Evolutionary conservation across 2,113 vertebrate genomes (phyloP), one percentile per base, ranked within the genome.

Genomic region (Choloepus hoffmanni): DNA sequence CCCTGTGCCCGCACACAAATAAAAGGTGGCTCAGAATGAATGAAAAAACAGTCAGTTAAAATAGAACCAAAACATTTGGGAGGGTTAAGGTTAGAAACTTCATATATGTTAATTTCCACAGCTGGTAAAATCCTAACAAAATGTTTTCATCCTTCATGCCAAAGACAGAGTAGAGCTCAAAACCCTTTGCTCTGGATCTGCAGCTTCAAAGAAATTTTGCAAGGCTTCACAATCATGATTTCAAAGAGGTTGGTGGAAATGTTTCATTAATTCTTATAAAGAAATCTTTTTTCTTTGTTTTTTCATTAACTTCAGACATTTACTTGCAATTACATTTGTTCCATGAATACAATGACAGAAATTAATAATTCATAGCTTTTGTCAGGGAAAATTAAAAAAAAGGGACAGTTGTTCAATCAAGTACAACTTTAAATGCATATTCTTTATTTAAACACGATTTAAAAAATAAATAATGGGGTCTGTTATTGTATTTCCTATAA

Each of bases 361-460:
- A 98, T 98, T 98, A 98, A 98, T 98, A 98, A 98, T 98, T 98
- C 98, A 98, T 97, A 85, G 86, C 83, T 97, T 98, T 98, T 98
- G 97, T 98, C 94, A 98, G 87, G 76, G 92, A 96, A 94, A 85
- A 82, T 7, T 79, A 70, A n/a, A 43, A 87, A 96, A 95, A 96
- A 95, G 36, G 87, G 68, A 92, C 87, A 96, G 96, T 98, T 98
- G 91, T 96, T 98, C 95, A 92, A 96, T 97, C 94, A 98, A 97
- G 96, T 83, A 95, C 62, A 94, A 86, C 92, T 98, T 97, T 95
- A 97, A 97, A 97, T 96, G 88, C 30, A 85, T 60, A 40, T 91
- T 89, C 72, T 97, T 90, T 84, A 94, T 95, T 93, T 95, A 92
- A 98, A 89, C 85, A 82, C 92, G 73, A 91, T 84, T 72, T 77